Evolutionary conservation across 2,888 invertebrate genomes (phyloP).

Genomic region (Erebia aethiops): DNA sequence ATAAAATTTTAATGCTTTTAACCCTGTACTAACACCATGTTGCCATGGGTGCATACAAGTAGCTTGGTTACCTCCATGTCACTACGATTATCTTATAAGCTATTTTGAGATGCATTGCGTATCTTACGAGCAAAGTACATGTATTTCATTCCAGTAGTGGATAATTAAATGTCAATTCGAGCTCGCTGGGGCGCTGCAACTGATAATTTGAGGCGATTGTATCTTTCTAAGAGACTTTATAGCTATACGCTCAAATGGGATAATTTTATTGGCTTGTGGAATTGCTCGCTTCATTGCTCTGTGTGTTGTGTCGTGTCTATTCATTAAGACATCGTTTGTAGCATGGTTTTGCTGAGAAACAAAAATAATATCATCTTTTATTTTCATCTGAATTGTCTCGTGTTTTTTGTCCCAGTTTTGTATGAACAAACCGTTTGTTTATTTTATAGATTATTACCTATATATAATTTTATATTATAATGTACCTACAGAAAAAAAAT

Average conservation of each 20-base stretch:
- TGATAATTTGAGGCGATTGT: slow-evolving; percentile 39
- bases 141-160: slow-evolving; percentile 32
- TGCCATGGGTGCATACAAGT: neutral
- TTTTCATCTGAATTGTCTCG: too few relatives aligned
- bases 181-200: slow-evolving; percentile 34
- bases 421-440: too few relatives aligned
- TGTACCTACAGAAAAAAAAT: too few relatives aligned
- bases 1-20: neutral
- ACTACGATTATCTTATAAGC: slow-evolving; percentile 2
- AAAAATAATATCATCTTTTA: too few relatives aligned
- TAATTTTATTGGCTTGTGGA: slow-evolving; percentile 31
- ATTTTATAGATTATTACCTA: too few relatives aligned
- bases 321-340: neutral
- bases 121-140: slow-evolving; percentile 28
- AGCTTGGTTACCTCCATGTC: neutral
- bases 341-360: too few relatives aligned
- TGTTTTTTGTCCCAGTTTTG: too few relatives aligned
- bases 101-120: slow-evolving; percentile 20
- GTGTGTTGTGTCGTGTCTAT: too few relatives aligned
- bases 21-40: neutral
- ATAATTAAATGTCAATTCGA: slow-evolving; percentile 43
- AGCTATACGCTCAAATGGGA: slow-evolving; percentile 27
- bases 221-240: slow-evolving; percentile 33
- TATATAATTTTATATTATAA: too few relatives aligned
- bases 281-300: slow-evolving; percentile 9